Percentiles rank a stretch among this genome's conserved stretches.
These are phyloP conservation scores for Nephrocerus scutellatus DNA, from an alignment of 2,888 invertebrate species.

Conservation along the genomic window DNA sequence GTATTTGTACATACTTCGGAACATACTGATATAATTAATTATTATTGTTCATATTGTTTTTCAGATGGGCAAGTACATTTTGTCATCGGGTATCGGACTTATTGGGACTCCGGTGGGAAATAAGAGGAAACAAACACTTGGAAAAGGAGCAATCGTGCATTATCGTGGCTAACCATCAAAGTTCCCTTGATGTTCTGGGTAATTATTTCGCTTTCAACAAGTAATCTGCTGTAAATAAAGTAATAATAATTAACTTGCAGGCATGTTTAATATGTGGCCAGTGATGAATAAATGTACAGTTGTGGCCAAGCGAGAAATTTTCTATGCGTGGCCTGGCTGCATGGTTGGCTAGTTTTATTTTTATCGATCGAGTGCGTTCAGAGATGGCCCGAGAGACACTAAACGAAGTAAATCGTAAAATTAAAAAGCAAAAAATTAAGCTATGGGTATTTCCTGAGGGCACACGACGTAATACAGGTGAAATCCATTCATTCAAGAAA, in stretches of 20 bases:
- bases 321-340: conserved; percentile 79
- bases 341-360: conserved; percentile 81
- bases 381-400: conserved; percentile 69
- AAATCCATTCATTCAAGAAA: conserved; percentile 90
- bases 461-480: conserved; percentile 74
- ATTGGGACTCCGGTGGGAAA: conserved; percentile 72
- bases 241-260: too few species aligned
- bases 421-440: conserved; percentile 69
- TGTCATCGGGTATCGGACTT: conserved; percentile 66
- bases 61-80: conserved; percentile 64
- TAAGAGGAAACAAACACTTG: conserved; percentile 70
- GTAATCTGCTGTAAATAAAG: too few species aligned
- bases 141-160: conserved; percentile 73
- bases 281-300: conserved; percentile 81
- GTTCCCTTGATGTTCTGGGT: conserved; percentile 84
- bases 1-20: too few species aligned
- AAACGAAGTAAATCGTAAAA: conserved; percentile 61
- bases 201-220: conserved; percentile 40
- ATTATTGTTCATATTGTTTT: too few species aligned
- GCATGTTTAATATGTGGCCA: conserved; percentile 89
- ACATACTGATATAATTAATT: too few species aligned
- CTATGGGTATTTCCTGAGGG: conserved; percentile 95
- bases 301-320: conserved; percentile 79
- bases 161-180: conserved; percentile 88
- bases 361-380: conserved; percentile 77